Evolutionary conservation across 2,888 invertebrate genomes (phyloP).

Genomic region (Drosophila borealis): DNA sequence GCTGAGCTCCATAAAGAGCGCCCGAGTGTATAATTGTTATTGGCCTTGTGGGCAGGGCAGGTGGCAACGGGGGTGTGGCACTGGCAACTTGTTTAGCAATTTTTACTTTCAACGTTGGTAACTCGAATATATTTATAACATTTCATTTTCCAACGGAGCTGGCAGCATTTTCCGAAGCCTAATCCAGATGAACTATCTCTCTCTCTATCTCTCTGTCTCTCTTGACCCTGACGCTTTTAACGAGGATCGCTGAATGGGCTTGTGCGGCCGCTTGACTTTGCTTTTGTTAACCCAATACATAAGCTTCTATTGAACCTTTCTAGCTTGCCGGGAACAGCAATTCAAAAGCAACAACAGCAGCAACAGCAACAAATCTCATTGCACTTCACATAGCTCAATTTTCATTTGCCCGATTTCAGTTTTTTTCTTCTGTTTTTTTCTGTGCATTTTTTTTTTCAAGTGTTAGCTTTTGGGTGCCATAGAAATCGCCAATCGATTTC

Average conservation of each 20-base stretch:
- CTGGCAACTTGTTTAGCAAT: conserved; percentile 9
- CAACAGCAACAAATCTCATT: conserved; percentile 29
- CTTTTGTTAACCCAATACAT: conserved; percentile 19
- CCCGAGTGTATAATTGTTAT: conserved; percentile 63
- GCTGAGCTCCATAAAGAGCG: conserved; percentile 16
- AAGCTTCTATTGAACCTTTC: conserved; percentile 4
- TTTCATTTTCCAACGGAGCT: conserved; percentile 13
- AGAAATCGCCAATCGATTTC: conserved; percentile 71
- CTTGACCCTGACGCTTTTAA: neutral
- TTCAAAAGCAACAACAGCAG: conserved; percentile 8
- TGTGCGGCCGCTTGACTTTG: neutral
- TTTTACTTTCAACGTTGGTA: conserved; percentile 18
- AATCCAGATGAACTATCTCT: conserved; percentile 16
- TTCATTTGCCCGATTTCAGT: conserved; percentile 37
- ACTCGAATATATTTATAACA: conserved; percentile 35
- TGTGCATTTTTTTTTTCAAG: conserved; percentile 27
- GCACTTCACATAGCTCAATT: conserved; percentile 36
- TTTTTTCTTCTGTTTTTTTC: neutral
- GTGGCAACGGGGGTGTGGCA: neutral
- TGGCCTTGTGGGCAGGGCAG: conserved; percentile 4
- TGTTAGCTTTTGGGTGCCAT: conserved; percentile 60
- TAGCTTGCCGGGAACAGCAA: conserved; percentile 13
- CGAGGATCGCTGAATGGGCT: conserved; percentile 1
- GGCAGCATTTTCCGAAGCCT: conserved; percentile 11
- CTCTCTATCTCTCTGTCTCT: neutral